These are phyloP conservation scores for Thecocarcelia acutangulata DNA, from an alignment of 2,888 invertebrate genomes.

Conservation along the genomic window DNA sequence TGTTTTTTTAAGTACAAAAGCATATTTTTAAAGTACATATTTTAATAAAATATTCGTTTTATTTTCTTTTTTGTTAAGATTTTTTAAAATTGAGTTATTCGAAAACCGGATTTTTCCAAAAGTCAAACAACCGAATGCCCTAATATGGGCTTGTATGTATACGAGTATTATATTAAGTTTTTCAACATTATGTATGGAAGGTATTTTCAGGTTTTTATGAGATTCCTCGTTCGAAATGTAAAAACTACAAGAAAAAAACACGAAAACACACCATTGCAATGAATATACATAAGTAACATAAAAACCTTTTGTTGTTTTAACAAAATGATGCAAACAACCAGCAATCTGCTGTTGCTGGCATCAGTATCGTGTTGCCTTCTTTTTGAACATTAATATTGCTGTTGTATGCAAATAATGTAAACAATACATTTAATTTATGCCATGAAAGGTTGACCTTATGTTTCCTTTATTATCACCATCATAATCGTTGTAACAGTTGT, in stretches of 20 bases:
- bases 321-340: constrained; percentile 39
- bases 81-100: no score
- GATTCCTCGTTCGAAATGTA: no score
- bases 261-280: constrained; percentile 22
- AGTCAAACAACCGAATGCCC: no score
- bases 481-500: constrained; percentile 10
- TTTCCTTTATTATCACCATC: constrained; percentile 46
- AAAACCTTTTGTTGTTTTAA: constrained; percentile 26
- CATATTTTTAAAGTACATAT: no score
- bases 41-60: no score
- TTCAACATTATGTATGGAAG: no score
- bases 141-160: no score
- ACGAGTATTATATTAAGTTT: no score
- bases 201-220: no score
- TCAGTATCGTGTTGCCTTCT: constrained; percentile 30
- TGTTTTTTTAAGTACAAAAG: no score
- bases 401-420: constrained; percentile 61
- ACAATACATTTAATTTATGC: constrained; percentile 63
- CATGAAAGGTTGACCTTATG: constrained; percentile 31
- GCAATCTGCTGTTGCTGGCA: constrained; percentile 38
- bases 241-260: background rate
- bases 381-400: constrained; percentile 49
- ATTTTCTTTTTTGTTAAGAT: no score
- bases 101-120: no score
- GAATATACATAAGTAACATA: constrained; percentile 22